Conservation (phyloP, 92 coral and sea anemone species). For the Epizoanthus rinbou region DNA sequence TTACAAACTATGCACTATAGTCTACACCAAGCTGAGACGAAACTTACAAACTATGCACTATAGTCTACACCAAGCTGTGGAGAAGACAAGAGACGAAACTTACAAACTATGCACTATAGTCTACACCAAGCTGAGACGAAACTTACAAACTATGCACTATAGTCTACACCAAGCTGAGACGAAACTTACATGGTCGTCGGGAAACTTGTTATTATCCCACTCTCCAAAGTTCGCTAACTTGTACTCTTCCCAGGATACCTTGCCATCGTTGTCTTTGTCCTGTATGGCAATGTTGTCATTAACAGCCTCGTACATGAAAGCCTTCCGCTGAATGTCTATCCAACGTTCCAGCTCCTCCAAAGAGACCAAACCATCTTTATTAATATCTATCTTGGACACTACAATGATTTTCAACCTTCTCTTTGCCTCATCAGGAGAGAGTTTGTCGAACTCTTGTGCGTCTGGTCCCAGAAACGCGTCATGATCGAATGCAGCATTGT, state of each 20-base stretch:
- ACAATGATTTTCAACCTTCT: constrained; percentile 77
- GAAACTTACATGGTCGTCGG: constrained; percentile 87
- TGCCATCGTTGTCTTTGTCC: constrained; percentile 86
- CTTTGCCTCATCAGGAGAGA: constrained; percentile 90
- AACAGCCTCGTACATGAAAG: constrained; percentile 94
- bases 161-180: neutral
- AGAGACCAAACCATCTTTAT: constrained; percentile 83
- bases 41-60: too few relatives aligned
- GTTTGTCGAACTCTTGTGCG: constrained; percentile 86
- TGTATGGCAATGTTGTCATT: constrained; percentile 75
- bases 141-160: too few relatives aligned
- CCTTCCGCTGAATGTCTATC: constrained; percentile 93
- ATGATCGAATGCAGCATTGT: constrained; percentile 87
- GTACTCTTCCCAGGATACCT: constrained; percentile 93
- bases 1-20: too few relatives aligned
- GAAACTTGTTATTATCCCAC: constrained; percentile 75
- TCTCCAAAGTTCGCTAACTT: constrained; percentile 76
- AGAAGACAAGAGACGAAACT: constrained; percentile 21
- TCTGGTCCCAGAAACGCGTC: constrained; percentile 99
- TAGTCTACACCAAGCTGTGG: too few relatives aligned
- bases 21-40: too few relatives aligned
- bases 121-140: too few relatives aligned
- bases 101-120: too few relatives aligned
- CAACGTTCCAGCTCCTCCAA: constrained; percentile 83
- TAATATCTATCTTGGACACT: constrained; percentile 67